Base-by-base conservation (phyloP, 2,888 invertebrate species). In the Loripinus fragilis region DNA sequence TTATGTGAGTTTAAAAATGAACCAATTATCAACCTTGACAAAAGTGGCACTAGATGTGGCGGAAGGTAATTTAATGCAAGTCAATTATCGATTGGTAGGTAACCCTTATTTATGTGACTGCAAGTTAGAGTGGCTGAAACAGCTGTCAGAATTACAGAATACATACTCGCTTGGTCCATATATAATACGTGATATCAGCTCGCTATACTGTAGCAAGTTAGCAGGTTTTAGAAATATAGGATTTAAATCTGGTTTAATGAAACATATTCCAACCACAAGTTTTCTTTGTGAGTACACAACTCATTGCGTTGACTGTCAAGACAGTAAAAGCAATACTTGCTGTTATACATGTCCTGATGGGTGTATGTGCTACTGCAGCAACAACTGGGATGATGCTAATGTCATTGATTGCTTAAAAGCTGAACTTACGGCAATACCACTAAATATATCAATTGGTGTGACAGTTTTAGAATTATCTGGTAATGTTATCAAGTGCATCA, bases 331-430 rank as follows among this genome's bases (percentile, higher is more conserved):
- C 7, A 28, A 23, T 17, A 15, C 5, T 23, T 67, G 67, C 28
- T n/a, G 67, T 15, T 15, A 38, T 15, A 7, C 25, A 7, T 67
- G 67, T 33, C 67, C 67, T 2, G 42, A 5, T 2, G 42, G 42
- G 3, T 67, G 67, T 25, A 67, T 25, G 10, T 67, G 67, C 17
- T 45, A 67, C 23, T 42, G 42, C n/a, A 67, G 67, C 23, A 67
- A 67, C 23, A 41, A 67, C 42, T 67, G 67, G 67, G 42, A 41
- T 12, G 67, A 67, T 33, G 67, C 28, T 25, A 41, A 45, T n/a
- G 8, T 41, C 20, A n/a, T 67, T 2, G n/a, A 41, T 23, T 67
- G 67, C n/a, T 17, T 25, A 7, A 25, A 41, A 10, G 28, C 12
- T 2, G 42, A 23, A 28, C 67, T 41, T 7, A 67, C 67, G 28